phyloP scores from a whole-genome alignment of 2,113 vertebrate genomes.

The Dermatemys mawii region DNA sequence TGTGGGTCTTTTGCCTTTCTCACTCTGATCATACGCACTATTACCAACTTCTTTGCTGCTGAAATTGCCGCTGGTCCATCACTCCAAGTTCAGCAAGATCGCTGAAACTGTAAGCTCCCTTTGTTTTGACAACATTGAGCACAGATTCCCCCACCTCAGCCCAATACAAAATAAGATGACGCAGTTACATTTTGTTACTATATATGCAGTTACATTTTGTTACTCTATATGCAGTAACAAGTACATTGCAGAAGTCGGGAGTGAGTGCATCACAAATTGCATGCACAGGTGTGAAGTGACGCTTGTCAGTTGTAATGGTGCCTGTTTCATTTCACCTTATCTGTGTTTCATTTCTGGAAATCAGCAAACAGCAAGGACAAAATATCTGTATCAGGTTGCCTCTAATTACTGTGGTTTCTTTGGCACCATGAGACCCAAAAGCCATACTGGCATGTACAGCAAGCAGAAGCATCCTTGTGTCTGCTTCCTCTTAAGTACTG shows the following conservation, averaged over 20 bases:
- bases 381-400: background rate
- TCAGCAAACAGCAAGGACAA: background rate
- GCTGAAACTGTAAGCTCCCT: background rate
- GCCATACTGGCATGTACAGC: background rate
- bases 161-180: background rate
- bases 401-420: background rate
- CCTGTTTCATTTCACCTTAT: background rate
- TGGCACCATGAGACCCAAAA: background rate
- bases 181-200: too few relatives aligned
- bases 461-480: background rate
- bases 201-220: too few relatives aligned
- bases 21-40: background rate
- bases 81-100: background rate
- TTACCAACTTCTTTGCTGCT: background rate
- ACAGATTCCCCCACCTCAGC: background rate
- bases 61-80: background rate
- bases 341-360: background rate
- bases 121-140: background rate
- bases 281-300: background rate
- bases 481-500: background rate
- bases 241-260: background rate
- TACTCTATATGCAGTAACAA: too few relatives aligned
- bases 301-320: background rate
- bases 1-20: background rate
- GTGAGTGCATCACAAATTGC: background rate